phyloP scores from a whole-genome alignment of 2,113 vertebrate genomes.

The Xiphophorus maculatus region DNA sequence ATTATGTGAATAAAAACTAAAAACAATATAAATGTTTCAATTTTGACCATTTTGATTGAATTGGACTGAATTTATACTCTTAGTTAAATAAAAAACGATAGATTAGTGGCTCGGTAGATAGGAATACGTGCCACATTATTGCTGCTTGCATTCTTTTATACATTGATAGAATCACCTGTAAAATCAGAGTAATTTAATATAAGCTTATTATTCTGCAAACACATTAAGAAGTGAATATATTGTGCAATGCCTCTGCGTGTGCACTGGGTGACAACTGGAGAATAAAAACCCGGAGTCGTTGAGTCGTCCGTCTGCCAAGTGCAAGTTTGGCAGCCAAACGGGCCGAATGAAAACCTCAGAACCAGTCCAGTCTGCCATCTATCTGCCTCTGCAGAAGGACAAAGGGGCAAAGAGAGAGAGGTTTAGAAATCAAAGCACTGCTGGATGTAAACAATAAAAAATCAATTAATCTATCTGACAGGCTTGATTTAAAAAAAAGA shows the following conservation, averaged over 20 bases:
- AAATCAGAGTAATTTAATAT: background rate
- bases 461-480: background rate
- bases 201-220: constrained; percentile 17
- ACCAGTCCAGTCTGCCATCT: constrained; percentile 32
- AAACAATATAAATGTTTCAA: background rate
- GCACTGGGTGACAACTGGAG: background rate
- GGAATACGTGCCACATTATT: background rate
- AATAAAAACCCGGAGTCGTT: constrained; percentile 14
- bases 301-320: constrained; percentile 26
- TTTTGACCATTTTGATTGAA: background rate
- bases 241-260: constrained; percentile 7
- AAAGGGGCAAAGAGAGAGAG: background rate
- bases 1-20: background rate
- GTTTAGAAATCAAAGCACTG: background rate
- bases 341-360: constrained; percentile 20
- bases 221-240: constrained; percentile 12
- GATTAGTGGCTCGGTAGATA: background rate
- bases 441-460: background rate
- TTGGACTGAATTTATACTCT: background rate
- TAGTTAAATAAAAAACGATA: background rate
- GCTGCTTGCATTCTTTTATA: background rate
- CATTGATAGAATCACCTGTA: background rate
- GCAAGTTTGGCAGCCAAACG: constrained; percentile 26
- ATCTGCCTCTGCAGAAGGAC: background rate
- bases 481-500: background rate